Evolutionary conservation across 2,797 vertebrate genomes (phyloP).

Genomic region (Novumbra hubbsi): DNA sequence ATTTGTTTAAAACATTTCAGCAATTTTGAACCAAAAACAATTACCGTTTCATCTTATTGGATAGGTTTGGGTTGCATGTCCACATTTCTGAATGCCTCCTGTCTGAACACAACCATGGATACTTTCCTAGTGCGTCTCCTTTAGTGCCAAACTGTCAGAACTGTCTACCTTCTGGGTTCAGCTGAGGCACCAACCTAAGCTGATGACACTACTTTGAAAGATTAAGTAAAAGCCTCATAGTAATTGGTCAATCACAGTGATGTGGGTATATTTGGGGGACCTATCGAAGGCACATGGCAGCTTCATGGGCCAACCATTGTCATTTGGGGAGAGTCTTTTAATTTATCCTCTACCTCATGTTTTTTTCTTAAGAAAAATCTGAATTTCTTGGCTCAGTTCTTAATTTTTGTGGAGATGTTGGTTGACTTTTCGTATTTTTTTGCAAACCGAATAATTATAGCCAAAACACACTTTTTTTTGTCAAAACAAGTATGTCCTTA

Average conservation of each 20-base stretch:
- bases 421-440: not conserved
- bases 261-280: slow-evolving; percentile 2
- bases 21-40: not conserved
- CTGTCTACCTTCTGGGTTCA: not conserved
- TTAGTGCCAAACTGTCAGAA: not conserved
- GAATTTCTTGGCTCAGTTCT: not conserved
- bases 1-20: not conserved
- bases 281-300: slow-evolving; percentile 1
- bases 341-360: slow-evolving; percentile 33
- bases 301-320: not conserved
- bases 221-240: not conserved
- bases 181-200: slow-evolving; percentile 6
- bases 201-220: not conserved
- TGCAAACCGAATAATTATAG: slow-evolving; percentile 3
- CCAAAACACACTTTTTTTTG: slow-evolving; percentile 1
- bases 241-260: slow-evolving; percentile 8
- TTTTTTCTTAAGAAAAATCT: slow-evolving; percentile 6
- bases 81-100: not conserved
- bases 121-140: not conserved
- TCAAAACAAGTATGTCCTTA: not conserved
- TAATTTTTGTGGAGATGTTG: slow-evolving; percentile 16
- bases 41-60: not conserved
- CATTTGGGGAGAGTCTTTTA: slow-evolving; percentile 23
- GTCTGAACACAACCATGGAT: not conserved
- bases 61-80: not conserved